Conservation (phyloP, 1,140 invertebrate genomes). For the Pseudachorutes palmiensis region DNA sequence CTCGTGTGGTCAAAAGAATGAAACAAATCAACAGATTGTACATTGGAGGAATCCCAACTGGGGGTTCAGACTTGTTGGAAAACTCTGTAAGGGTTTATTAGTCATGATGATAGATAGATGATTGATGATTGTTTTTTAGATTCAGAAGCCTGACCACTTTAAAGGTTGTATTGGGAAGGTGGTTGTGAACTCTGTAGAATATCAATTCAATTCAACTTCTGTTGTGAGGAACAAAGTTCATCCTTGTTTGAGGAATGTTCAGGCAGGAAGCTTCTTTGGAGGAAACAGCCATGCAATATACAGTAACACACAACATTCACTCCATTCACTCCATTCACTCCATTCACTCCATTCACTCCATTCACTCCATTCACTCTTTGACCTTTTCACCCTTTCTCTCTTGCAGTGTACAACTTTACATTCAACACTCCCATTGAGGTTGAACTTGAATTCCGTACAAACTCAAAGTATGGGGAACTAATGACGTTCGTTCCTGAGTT, state of each 20-base stretch:
- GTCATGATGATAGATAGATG: too few relatives aligned
- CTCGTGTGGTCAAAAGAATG: slow-evolving; percentile 57
- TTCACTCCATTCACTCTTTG: not conserved
- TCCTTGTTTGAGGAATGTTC: slow-evolving; percentile 76
- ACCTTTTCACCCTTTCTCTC: not conserved
- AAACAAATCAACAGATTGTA: slow-evolving; percentile 62
- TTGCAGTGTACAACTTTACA: slow-evolving; percentile 60
- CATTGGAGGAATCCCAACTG: slow-evolving; percentile 65
- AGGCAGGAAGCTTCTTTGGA: slow-evolving; percentile 75
- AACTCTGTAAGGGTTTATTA: slow-evolving; percentile 26
- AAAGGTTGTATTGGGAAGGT: slow-evolving; percentile 74
- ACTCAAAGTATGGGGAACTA: slow-evolving; percentile 68
- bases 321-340: not conserved
- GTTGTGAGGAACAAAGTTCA: slow-evolving; percentile 65
- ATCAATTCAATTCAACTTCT: slow-evolving; percentile 60
- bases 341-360: not conserved
- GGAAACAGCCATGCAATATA: slow-evolving; percentile 73
- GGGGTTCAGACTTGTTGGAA: slow-evolving; percentile 43
- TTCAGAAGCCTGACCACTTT: slow-evolving; percentile 62
- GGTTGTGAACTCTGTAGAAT: slow-evolving; percentile 60
- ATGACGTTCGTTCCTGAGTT: slow-evolving; percentile 48
- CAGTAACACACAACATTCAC: slow-evolving; percentile 48
- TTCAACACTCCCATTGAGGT: slow-evolving; percentile 61
- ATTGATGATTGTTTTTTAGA: slow-evolving; percentile 44
- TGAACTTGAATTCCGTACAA: slow-evolving; percentile 72